Percentiles rank a stretch among this genome's conserved stretches.
Conservation (phyloP, 2,888 invertebrate genomes). For the Lasioglossum calceatum region DNA sequence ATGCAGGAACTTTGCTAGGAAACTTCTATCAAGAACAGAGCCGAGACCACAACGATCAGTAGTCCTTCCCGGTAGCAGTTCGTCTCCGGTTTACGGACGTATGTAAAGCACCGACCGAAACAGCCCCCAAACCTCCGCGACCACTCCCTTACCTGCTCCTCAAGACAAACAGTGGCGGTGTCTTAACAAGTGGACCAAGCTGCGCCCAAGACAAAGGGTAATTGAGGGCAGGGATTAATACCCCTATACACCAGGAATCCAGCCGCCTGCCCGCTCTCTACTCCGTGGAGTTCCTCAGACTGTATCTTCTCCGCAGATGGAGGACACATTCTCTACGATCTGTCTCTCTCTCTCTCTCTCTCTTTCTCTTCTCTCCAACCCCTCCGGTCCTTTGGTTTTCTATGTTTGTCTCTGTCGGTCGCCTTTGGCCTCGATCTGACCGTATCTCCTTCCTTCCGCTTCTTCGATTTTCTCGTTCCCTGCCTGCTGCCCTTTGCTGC, state of each 20-base stretch:
- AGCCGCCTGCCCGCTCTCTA: conserved; percentile 69
- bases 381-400: conserved; percentile 38
- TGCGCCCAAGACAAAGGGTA: conserved; percentile 85
- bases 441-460: conserved; percentile 56
- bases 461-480: conserved; percentile 67
- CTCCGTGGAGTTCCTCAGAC: conserved; percentile 75
- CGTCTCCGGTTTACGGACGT: conserved; percentile 84
- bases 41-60: conserved; percentile 84
- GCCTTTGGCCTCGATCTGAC: conserved; percentile 44
- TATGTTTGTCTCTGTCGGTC: conserved; percentile 41
- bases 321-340: conserved; percentile 59
- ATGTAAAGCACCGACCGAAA: conserved; percentile 83
- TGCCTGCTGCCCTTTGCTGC: conserved; percentile 37
- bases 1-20: conserved; percentile 67
- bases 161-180: conserved; percentile 85
- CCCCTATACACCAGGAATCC: conserved; percentile 84
- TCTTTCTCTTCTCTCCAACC: background rate
- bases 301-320: conserved; percentile 73
- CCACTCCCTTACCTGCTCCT: conserved; percentile 79
- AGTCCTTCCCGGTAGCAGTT: conserved; percentile 82
- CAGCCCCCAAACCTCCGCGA: conserved; percentile 75
- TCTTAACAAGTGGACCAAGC: conserved; percentile 85
- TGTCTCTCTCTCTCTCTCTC: conserved; percentile 29
- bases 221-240: conserved; percentile 85
- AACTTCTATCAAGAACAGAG: conserved; percentile 73